A percentile compares a stretch with the other conserved stretches of the same genome.
These are phyloP conservation scores for Psilopsiagon aurifrons DNA, from an alignment of 2,113 vertebrate species.

Conservation along the genomic window DNA sequence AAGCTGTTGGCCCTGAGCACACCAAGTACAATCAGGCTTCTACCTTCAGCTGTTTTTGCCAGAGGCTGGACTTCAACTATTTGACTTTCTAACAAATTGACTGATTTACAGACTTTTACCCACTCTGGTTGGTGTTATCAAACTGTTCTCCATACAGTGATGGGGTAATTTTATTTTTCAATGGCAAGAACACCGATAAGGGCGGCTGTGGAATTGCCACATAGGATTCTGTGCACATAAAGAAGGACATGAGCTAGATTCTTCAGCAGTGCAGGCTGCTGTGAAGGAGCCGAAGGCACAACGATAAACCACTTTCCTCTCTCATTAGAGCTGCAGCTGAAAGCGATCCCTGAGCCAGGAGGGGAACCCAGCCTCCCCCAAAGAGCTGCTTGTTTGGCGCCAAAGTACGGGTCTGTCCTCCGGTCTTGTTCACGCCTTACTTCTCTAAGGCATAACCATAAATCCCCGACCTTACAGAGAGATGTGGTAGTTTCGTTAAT, in stretches of 20 bases:
- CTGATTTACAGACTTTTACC: neutral
- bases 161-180: neutral
- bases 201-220: fast-evolving
- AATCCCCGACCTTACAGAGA: neutral
- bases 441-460: neutral
- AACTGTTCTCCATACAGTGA: neutral
- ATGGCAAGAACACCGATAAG: fast-evolving
- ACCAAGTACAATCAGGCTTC: neutral
- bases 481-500: neutral
- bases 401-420: neutral
- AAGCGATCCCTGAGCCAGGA: fast-evolving
- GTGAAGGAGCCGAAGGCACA: fast-evolving
- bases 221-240: neutral
- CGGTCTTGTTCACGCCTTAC: neutral
- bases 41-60: neutral
- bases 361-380: too few relatives aligned
- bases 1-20: neutral
- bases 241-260: too few relatives aligned
- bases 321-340: fast-evolving
- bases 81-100: neutral
- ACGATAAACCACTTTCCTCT: fast-evolving
- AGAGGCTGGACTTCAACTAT: neutral
- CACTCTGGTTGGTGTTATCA: neutral
- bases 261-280: neutral
- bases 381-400: neutral